These are phyloP conservation scores for Coenonympha arcania DNA, from an alignment of 2,888 invertebrate genomes.

Conservation along the genomic window DNA sequence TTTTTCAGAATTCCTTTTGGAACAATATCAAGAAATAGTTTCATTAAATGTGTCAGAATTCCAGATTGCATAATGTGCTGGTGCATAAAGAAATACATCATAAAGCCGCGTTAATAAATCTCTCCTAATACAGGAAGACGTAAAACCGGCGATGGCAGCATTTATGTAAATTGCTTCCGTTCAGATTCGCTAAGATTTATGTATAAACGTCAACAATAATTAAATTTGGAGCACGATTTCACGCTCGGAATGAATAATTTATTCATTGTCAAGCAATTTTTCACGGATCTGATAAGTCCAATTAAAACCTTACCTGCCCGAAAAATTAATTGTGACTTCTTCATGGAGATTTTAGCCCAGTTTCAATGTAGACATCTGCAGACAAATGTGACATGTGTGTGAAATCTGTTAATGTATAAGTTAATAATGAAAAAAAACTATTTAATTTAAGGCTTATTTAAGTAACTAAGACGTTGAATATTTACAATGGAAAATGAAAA, in stretches of 20 bases:
- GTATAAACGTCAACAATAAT: constrained; percentile 63
- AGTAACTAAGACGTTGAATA: too few species aligned
- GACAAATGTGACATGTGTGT: too few species aligned
- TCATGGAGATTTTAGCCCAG: constrained; percentile 13
- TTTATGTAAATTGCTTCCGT: constrained; percentile 70
- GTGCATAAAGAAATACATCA: constrained; percentile 20
- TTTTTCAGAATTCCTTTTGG: neutral
- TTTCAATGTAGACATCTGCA: constrained; percentile 4
- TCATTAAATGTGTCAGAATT: neutral
- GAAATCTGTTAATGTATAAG: too few species aligned
- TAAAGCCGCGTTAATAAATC: constrained; percentile 23
- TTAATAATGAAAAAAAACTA: too few species aligned
- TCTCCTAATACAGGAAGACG: constrained; percentile 48
- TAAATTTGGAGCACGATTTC: constrained; percentile 61
- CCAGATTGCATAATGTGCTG: constrained; percentile 12
- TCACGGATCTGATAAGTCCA: constrained; percentile 25
- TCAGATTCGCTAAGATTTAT: constrained; percentile 64
- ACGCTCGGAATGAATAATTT: constrained; percentile 62
- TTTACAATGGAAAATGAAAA: too few species aligned
- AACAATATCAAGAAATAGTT: neutral
- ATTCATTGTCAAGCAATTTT: constrained; percentile 39
- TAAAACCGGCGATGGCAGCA: constrained; percentile 49
- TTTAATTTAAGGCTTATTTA: too few species aligned
- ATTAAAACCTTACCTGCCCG: constrained; percentile 18
- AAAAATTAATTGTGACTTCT: constrained; percentile 5